Base-by-base conservation (phyloP, 2,113 vertebrate species). In the Embiotoca jacksoni region DNA sequence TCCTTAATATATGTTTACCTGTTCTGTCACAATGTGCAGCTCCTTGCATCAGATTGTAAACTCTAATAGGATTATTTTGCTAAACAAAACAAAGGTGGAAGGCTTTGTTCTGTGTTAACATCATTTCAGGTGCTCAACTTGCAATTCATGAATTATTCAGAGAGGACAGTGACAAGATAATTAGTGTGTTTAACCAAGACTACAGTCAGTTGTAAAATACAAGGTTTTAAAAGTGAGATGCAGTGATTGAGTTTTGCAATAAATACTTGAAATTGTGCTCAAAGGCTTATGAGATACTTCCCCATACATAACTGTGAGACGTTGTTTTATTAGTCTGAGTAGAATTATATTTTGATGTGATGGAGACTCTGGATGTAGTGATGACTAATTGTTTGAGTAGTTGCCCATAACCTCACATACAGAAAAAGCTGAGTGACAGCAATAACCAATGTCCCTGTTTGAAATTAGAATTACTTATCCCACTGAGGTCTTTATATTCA, bases 241-340 rank as follows among this genome's bases (percentile, higher is more conserved):
- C 70, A 74, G 44, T 23, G 58, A 44, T 64, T 75, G 31, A 11
- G 75, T 75, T 80, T 61, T 53, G 31, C 15, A 8, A 14, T 30
- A 35, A 76, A 52, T 32, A 39, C 8, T 32, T 56, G 6, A 50
- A 31, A 73, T 47, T 64, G 8, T 49, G 32, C 15, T 49, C 5
- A 6, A 30, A 53, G 6, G 15, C 31, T 47, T 46, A 35, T 63
- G 39, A 63, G 37, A n/a, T 15, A 62, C 16, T 67, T 11, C 44
- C 36, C 8, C 1, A 35, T 33, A 36, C 36, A 62, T 59, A 65
- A 72, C 50, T 62, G 58, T 16, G 33, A 68, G 33, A 39, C 7
- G n/a, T 32, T 70, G 58, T 73, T 75, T 74, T 53, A 57, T 44
- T 59, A 23, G 49, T 66, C 46, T 61, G 31, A 13, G 36, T 36